A percentile compares a stretch with the other conserved stretches of the same genome.
phyloP scores from a whole-genome alignment of 2,797 vertebrate genomes.

The Sylvilagus floridanus region DNA sequence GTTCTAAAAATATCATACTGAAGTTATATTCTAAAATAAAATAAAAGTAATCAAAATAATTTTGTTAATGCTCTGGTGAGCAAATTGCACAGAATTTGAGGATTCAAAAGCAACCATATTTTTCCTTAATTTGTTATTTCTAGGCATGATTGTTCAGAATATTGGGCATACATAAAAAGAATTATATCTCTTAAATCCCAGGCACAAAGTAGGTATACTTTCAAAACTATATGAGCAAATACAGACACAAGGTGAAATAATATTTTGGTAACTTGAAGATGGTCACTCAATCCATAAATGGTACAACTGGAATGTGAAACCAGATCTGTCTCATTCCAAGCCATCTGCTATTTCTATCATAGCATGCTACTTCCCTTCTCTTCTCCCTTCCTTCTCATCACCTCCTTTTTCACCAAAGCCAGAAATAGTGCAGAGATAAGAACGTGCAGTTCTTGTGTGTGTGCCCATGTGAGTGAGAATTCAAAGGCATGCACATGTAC shows the following conservation, averaged over 20 bases:
- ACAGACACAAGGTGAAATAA: background rate
- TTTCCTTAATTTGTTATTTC: background rate
- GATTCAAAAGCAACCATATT: background rate
- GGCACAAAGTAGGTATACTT: background rate
- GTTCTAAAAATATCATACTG: background rate
- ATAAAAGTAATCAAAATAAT: too few species aligned
- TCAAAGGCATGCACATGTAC: fast-evolving
- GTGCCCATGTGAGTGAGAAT: fast-evolving
- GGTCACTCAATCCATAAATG: background rate
- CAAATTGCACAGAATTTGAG: background rate
- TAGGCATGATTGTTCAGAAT: background rate
- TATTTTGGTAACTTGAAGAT: background rate
- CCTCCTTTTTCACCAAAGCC: background rate
- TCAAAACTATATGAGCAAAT: background rate
- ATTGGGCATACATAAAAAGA: background rate
- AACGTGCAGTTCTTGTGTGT: fast-evolving
- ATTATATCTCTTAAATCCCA: background rate
- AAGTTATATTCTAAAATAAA: background rate
- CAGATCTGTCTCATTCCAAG: background rate
- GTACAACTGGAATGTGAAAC: too few species aligned
- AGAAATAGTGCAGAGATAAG: background rate
- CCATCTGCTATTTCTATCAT: background rate
- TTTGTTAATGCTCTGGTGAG: background rate
- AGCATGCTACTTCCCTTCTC: background rate
- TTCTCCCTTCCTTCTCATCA: background rate